A percentile compares a stretch with the other conserved stretches of the same genome.
phyloP scores from a whole-genome alignment of 2,113 vertebrate species.

The Syrmaticus mikado region DNA sequence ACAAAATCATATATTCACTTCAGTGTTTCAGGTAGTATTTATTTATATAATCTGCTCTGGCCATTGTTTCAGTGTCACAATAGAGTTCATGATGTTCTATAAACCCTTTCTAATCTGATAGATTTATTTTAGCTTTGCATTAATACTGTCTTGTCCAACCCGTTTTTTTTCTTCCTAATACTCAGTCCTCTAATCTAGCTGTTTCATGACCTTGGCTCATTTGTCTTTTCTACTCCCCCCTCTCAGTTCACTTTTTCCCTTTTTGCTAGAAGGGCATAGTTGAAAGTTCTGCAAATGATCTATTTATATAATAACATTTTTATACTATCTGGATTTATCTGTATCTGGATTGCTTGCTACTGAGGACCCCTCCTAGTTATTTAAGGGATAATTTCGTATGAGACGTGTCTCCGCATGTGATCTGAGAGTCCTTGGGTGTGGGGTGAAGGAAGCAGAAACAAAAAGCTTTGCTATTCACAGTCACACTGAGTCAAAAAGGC shows the following conservation, averaged over 20 bases:
- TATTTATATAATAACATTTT: neutral
- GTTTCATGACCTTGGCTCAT: neutral
- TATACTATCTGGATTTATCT: neutral
- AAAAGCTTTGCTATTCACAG: neutral
- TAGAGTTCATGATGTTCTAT: neutral
- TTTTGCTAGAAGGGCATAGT: neutral
- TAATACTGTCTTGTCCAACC: constrained; percentile 4
- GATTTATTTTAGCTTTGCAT: constrained; percentile 15
- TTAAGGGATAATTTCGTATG: neutral
- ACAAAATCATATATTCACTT: neutral
- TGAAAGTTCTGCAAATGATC: neutral
- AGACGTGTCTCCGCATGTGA: rapidly evolving
- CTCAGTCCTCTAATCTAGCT: neutral
- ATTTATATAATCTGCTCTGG: neutral
- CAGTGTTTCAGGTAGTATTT: neutral
- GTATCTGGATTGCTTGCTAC: neutral
- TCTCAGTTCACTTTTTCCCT: neutral
- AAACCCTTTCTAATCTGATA: constrained; percentile 25
- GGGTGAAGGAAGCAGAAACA: constrained; percentile 1
- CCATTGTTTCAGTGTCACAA: neutral
- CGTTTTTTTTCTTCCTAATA: neutral
- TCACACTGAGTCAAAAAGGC: neutral
- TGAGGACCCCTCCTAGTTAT: neutral
- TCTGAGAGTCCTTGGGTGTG: neutral
- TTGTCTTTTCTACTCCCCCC: neutral